Base-by-base conservation (phyloP, 2,113 vertebrate species). In the Felis chaus region DNA sequence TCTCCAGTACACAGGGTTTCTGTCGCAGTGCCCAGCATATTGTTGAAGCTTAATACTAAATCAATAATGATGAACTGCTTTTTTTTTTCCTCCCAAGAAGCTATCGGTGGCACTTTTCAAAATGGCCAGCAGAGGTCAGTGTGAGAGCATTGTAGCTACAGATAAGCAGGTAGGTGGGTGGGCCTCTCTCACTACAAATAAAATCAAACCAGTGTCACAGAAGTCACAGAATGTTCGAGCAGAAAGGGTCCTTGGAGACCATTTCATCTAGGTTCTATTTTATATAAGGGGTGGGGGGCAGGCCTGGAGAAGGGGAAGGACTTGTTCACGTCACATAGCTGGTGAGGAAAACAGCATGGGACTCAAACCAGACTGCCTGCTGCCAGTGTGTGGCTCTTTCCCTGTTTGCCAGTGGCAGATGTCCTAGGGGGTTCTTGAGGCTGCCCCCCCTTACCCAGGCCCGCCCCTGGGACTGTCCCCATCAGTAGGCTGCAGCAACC, bases 51-150 rank as follows among this genome's bases (percentile, higher is more conserved):
- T 86, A 21, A 69, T 36, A 89, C 4, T 96, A 73, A 95, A 53
- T 88, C n/a, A 65, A 3, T 7, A 65, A 3, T 7, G 31, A 93
- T 45, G 55, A 68, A 80, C n/a, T 82, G 68, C 15, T 45, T n/a
- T 39, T 41, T 23, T 12, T 41, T 23, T 85, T 14, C 19, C 13
- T 29, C 57, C 13, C 15, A 84, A 78, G 48, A 91, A 23, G 18
- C 13, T 16, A 36, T 63, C 0, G 1, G 36, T 0, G n/a, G 69
- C 93, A 95, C 27, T 97, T 97, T 82, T 97, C 71, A 66, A 5
- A 91, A 85, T 91, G 50, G n/a, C 86, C 98, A 97, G 96, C 78
- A 98, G 95, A 98, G 97, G 97, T 19, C 97, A 98, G 89, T 97
- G 55, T 91, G 85, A 97, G 93, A 95, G 94, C 96, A 97, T 4